Base-by-base conservation (phyloP, 2,113 vertebrate species). In the Oryzias melastigma region DNA sequence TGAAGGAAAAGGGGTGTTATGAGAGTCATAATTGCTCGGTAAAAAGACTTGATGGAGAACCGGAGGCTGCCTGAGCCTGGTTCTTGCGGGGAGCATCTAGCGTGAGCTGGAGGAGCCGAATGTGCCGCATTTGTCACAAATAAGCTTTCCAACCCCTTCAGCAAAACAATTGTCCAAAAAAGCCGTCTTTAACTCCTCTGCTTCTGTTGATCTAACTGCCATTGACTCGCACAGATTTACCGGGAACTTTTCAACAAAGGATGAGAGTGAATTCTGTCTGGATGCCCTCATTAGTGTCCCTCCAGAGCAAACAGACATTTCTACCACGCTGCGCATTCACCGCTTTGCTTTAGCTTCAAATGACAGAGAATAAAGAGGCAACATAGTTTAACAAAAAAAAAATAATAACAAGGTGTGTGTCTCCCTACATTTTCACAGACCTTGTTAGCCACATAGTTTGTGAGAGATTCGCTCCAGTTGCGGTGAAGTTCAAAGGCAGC, bases 401-500 rank as follows among this genome's bases (percentile, higher is more conserved):
- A 35, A 35, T 48, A 52, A 83, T 35, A 72, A 78, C 44, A 54
- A 53, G 40, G 66, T 61, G 63, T 69, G 65, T 24, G 68, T 20
- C 41, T 42, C 46, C 22, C 20, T 41, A 7, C 13, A 40, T 53
- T 48, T 60, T 53, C 10, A 2, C 50, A 45, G 60, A 55, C 43
- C 67, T 82, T 55, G 58, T 85, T 73, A 68, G 68, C 66, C 44
- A 14, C 63, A 2, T 74, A 61, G 64, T 5, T 7, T 58, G 64
- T 7, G 14, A 53, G 40, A 52, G 61, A 61, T 47, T 71, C 44
- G 56, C 73, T 77, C 52, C 42, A 27, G 60, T 68, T 68, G 73
- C 14, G 18, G 25, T 69, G 64, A 55, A 77, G 83, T 87, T 92
- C 78, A 91, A 91, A 89, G 75, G 65, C 74, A 62, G 74, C 27